Conservation (phyloP, 2,888 invertebrate species). For the Scaptomyza caliginosa region DNA sequence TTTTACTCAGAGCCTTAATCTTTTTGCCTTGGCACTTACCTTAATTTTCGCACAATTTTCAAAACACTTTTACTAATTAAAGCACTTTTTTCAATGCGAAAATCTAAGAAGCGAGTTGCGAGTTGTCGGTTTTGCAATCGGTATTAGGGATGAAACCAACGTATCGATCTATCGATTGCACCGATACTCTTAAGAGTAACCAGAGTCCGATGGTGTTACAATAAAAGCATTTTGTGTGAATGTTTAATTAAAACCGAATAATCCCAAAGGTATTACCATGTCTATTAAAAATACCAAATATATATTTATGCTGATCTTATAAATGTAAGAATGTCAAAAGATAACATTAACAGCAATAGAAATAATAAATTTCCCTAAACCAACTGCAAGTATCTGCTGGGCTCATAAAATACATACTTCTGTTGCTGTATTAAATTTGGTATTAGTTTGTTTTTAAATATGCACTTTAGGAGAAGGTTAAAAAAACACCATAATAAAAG, state of each 20-base stretch:
- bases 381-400: background rate
- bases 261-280: background rate
- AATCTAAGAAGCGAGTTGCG: slow-evolving; percentile 62
- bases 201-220: background rate
- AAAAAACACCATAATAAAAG: background rate
- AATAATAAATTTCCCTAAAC: background rate
- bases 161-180: slow-evolving; percentile 43
- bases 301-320: slow-evolving; percentile 1
- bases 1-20: slow-evolving; percentile 13
- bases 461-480: background rate
- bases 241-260: background rate
- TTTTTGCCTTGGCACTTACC: slow-evolving; percentile 43
- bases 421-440: background rate
- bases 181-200: slow-evolving; percentile 8
- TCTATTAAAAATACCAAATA: slow-evolving; percentile 16
- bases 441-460: background rate
- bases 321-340: background rate
- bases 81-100: slow-evolving; percentile 64
- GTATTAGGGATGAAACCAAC: slow-evolving; percentile 47
- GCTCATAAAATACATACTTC: background rate
- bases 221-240: slow-evolving; percentile 1
- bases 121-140: slow-evolving; percentile 63
- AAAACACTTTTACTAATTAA: slow-evolving; percentile 67
- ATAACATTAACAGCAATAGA: background rate
- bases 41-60: slow-evolving; percentile 64